A percentile compares a stretch with the other conserved stretches of the same genome.
phyloP scores from a whole-genome alignment of 2,113 vertebrate genomes.

The Manacus vitellinus region DNA sequence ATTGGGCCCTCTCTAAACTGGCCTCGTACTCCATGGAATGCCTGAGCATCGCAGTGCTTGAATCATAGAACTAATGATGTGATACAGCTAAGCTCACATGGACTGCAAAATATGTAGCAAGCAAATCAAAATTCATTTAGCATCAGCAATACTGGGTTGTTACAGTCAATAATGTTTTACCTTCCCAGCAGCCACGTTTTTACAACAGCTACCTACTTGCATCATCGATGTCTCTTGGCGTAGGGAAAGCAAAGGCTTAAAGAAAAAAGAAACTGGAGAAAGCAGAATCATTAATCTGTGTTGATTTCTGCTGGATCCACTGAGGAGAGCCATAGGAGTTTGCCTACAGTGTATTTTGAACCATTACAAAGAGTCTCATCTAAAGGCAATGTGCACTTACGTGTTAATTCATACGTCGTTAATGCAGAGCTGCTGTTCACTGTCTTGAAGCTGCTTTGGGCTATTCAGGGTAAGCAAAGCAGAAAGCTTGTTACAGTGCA shows the following conservation, averaged over 20 bases:
- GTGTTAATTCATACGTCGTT: constrained; percentile 91
- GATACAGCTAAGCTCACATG: background rate
- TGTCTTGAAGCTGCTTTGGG: constrained; percentile 94
- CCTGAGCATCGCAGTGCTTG: background rate
- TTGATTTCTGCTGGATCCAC: constrained; percentile 21
- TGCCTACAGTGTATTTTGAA: background rate
- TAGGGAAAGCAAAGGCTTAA: background rate
- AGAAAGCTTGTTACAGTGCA: constrained; percentile 66
- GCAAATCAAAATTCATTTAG: constrained; percentile 9
- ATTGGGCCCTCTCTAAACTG: background rate
- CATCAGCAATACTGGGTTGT: background rate
- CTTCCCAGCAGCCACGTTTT: constrained; percentile 34
- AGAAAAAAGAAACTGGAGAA: background rate
- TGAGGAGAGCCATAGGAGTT: background rate
- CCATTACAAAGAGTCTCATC: background rate
- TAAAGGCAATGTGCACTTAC: constrained; percentile 79
- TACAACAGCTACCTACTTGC: constrained; percentile 33
- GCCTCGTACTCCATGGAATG: background rate
- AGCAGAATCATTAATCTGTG: background rate
- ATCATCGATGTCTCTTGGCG: background rate
- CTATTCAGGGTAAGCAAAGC: constrained; percentile 78
- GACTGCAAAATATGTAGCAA: background rate
- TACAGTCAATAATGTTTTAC: constrained; percentile 5
- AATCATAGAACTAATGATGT: background rate
- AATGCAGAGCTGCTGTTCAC: constrained; percentile 91